A percentile compares a stretch with the other conserved stretches of the same genome.
Evolutionary conservation across 2,888 invertebrate genomes (phyloP).

Genomic region (Acrobeloides nanus): DNA sequence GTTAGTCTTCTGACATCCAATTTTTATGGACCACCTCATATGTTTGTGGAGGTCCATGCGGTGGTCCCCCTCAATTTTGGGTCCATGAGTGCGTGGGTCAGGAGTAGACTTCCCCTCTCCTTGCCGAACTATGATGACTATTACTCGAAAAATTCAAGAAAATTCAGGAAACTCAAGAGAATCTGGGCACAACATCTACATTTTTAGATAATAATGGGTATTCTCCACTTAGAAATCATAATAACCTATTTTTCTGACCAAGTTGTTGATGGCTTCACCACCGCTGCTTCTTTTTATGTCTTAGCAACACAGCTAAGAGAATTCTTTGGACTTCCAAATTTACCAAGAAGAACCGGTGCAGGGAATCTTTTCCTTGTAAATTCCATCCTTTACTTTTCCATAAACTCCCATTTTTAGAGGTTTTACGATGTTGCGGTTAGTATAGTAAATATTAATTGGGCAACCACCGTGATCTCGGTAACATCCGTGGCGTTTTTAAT

Average conservation of each 20-base stretch:
- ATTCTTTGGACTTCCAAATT: slow-evolving; percentile 55
- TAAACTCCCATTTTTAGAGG: neutral
- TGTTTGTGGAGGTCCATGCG: too few relatives aligned
- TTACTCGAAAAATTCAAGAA: too few relatives aligned
- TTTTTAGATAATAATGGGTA: slow-evolving; percentile 68
- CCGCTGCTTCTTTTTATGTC: slow-evolving; percentile 58
- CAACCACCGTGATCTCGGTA: neutral
- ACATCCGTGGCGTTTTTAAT: neutral
- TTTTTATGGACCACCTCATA: too few relatives aligned
- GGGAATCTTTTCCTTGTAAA: slow-evolving; percentile 55
- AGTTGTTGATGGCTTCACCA: slow-evolving; percentile 59
- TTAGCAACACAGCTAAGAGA: slow-evolving; percentile 58
- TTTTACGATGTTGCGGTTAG: neutral
- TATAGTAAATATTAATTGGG: neutral
- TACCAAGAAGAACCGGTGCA: slow-evolving; percentile 54
- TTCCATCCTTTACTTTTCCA: neutral
- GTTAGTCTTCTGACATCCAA: too few relatives aligned
- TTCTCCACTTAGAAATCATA: slow-evolving; percentile 60
- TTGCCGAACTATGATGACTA: too few relatives aligned
- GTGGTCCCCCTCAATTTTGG: too few relatives aligned
- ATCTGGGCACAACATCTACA: too few relatives aligned
- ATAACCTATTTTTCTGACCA: slow-evolving; percentile 49
- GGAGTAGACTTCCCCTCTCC: too few relatives aligned
- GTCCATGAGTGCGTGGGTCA: too few relatives aligned
- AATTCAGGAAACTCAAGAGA: too few relatives aligned